Evolutionary conservation across 1,140 invertebrate species (phyloP), one percentile per base, ranked within the genome.

Genomic region (Kradibia gibbosae): DNA sequence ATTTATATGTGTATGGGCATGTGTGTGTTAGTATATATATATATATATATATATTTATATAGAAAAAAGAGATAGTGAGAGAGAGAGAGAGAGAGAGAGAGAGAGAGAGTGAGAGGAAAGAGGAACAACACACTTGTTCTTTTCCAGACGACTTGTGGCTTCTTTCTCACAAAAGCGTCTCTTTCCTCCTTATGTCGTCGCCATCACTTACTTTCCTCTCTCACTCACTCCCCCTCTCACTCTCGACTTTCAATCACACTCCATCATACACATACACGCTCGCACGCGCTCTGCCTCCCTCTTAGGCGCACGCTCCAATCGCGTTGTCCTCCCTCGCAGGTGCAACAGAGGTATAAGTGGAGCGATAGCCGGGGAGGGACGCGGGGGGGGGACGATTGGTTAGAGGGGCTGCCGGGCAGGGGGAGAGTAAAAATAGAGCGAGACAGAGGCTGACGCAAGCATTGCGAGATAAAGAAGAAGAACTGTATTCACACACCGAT

Each of bases 401-500:
- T 57, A 22, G 20, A 48, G 25, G n/a, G 11, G 48, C 70, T 5
- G 5, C 25, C 45, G 31, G 13, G 73, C 25, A 2, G 39, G 50
- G 31, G n/a, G 17, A 55, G 31, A 17, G 31, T 34, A 15, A 10
- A 57, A 22, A n/a, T 3, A 55, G n/a, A 76, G 57, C 48, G 42
- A 48, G 62, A 78, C 8, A 53, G 60, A 65, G 7, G 39, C 11
- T 34, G 28, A 8, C 17, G 55, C 22, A 48, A 34, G 62, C 28
- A 17, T 31, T 13, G 28, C 28, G 17, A 48, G 76, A 72, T 50
- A 72, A 50, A 72, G 39, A 71, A 72, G 39, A 71, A 45, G 39
- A 72, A 48, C 45, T 50, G 11, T 72, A 72, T 67, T 78, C 76
- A 78, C 76, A 50, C 76, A 53, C 62, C 76, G 76, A 78, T 77